phyloP scores from a whole-genome alignment of 2,888 invertebrate species.

The Phengaris arion region DNA sequence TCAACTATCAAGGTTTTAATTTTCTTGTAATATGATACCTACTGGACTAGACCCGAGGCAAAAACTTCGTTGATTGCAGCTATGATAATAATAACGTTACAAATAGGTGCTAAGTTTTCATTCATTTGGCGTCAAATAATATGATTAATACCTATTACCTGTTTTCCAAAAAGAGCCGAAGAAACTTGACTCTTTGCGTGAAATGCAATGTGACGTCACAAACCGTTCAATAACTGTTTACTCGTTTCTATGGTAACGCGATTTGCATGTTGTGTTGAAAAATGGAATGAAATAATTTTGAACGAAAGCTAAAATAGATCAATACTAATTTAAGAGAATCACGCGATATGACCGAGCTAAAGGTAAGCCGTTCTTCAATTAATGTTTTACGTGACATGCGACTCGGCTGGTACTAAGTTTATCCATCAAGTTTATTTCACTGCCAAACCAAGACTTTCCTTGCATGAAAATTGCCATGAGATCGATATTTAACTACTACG shows the following conservation, averaged over 20 bases:
- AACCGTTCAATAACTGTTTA: constrained; percentile 55
- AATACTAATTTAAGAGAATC: constrained; percentile 70
- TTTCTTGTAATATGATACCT: too few relatives aligned
- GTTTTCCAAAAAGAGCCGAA: background rate
- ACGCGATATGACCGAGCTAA: constrained; percentile 71
- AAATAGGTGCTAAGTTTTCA: background rate
- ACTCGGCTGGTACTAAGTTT: constrained; percentile 35
- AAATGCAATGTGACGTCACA: constrained; percentile 18
- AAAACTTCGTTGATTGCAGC: background rate
- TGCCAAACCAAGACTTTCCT: background rate
- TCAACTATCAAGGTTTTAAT: too few relatives aligned
- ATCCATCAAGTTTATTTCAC: constrained; percentile 21
- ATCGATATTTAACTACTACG: background rate
- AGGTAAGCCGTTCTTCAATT: constrained; percentile 69
- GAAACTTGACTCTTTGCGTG: background rate
- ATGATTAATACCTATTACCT: background rate
- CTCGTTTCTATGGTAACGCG: constrained; percentile 55
- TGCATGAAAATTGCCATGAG: background rate
- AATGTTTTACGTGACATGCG: constrained; percentile 63
- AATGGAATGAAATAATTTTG: constrained; percentile 70
- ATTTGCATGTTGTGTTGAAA: constrained; percentile 59
- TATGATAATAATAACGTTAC: background rate
- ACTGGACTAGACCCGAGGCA: background rate
- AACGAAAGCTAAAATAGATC: constrained; percentile 64
- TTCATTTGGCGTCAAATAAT: background rate